Percentiles rank a stretch among this genome's conserved stretches.
These are phyloP conservation scores for Eunapius fragilis DNA, from an alignment of 37 sponge, comb jelly and placozoan genomes.

Conservation along the genomic window DNA sequence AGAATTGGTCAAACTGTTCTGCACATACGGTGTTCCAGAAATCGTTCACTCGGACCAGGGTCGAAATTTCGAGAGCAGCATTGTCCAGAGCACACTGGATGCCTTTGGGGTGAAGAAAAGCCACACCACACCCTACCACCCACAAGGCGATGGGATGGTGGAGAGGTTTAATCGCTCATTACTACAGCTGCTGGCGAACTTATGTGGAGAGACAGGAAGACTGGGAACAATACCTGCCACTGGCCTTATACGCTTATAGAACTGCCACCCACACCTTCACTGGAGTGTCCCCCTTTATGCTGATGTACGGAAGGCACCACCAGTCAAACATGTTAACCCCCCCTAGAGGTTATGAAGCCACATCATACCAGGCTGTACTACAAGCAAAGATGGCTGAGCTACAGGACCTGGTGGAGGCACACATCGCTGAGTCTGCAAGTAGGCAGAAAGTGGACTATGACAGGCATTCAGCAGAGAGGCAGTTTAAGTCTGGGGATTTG, in stretches of 20 bases:
- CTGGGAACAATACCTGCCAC: constrained; percentile 67
- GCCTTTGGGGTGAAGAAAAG: too few relatives aligned
- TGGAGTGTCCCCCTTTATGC: constrained; percentile 38
- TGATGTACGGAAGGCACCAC: constrained; percentile 60
- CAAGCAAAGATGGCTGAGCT: constrained; percentile 32
- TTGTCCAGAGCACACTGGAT: too few relatives aligned
- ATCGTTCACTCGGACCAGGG: too few relatives aligned
- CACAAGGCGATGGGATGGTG: constrained; percentile 64
- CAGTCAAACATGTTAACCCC: not conserved
- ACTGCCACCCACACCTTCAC: constrained; percentile 50
- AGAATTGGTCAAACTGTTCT: too few relatives aligned
- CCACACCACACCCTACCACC: constrained; percentile 51
- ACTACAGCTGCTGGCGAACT: constrained; percentile 34
- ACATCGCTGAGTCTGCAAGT: constrained; percentile 6
- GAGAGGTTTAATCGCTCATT: constrained; percentile 46
- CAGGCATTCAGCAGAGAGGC: not conserved
- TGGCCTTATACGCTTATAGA: constrained; percentile 51
- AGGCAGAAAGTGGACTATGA: constrained; percentile 39
- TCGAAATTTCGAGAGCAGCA: too few relatives aligned
- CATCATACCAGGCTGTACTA: constrained; percentile 18
- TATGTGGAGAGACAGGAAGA: constrained; percentile 40
- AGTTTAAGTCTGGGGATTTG: constrained; percentile 7
- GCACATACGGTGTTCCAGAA: too few relatives aligned
- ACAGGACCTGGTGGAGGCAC: constrained; percentile 42
- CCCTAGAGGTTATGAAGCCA: constrained; percentile 13